A percentile compares a stretch with the other conserved stretches of the same genome.
Conservation (phyloP, 2,888 invertebrate genomes). For the Rotaria macrura region DNA sequence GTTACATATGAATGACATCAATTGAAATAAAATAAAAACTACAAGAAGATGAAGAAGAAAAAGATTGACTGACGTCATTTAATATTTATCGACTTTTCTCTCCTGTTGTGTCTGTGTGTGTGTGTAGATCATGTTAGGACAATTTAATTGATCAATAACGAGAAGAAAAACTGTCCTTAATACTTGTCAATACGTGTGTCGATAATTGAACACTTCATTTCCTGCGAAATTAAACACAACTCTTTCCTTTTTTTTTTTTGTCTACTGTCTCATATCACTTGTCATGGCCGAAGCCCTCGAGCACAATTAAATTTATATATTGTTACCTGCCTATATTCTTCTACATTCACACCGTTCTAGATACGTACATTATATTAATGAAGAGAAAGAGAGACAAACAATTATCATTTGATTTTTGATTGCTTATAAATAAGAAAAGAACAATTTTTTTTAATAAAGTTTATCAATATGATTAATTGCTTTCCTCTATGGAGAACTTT, state of each 20-base stretch:
- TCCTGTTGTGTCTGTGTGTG: neutral
- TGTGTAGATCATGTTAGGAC: neutral
- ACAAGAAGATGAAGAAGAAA: neutral
- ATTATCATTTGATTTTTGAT: neutral
- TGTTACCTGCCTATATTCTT: no score
- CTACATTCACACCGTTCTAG: no score
- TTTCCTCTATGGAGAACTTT: no score
- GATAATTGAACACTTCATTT: neutral
- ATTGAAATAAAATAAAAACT: neutral
- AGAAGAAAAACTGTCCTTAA: neutral
- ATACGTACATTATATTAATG: neutral
- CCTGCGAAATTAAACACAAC: conserved; percentile 6
- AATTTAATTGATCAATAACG: neutral
- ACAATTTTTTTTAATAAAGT: no score
- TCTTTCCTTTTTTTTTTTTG: neutral
- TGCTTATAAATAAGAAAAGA: no score
- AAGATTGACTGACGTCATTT: neutral
- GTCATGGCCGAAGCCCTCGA: neutral
- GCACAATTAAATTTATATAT: neutral
- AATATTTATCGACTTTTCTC: neutral
- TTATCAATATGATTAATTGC: no score
- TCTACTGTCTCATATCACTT: neutral
- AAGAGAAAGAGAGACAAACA: neutral
- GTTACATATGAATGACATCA: neutral
- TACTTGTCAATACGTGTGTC: neutral